Conservation (phyloP, 2,888 invertebrate genomes). For the Kryphioiulus occultus region DNA sequence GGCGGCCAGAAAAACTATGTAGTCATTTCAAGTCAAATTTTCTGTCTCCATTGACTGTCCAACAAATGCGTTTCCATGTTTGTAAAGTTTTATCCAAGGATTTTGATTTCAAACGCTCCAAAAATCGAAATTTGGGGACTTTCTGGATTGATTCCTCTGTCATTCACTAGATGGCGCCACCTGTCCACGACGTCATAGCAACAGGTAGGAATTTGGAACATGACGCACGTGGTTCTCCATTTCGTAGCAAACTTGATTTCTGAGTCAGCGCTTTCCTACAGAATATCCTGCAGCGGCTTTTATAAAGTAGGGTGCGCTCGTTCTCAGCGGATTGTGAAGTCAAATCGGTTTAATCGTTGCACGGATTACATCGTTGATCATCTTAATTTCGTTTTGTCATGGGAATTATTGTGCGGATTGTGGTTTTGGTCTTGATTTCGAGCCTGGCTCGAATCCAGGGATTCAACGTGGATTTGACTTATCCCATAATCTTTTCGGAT, state of each 20-base stretch:
- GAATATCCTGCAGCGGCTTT: background rate
- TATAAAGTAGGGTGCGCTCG: background rate
- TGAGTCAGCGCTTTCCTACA: background rate
- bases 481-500: conserved; percentile 11
- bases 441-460: background rate
- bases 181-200: background rate
- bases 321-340: too few relatives aligned
- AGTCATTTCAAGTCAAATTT: too few relatives aligned
- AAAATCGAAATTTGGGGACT: too few relatives aligned
- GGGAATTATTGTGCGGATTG: background rate
- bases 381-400: background rate
- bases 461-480: conserved; percentile 2
- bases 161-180: background rate
- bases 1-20: too few relatives aligned
- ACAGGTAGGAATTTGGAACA: conserved; percentile 1
- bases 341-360: background rate
- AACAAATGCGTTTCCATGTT: too few relatives aligned
- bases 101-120: background rate
- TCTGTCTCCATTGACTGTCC: too few relatives aligned
- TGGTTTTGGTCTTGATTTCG: background rate
- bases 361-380: background rate
- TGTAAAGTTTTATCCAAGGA: too few relatives aligned
- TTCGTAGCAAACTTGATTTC: background rate
- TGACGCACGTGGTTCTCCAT: conserved; percentile 13
- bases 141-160: background rate